These are phyloP conservation scores for Lophura swinhoii DNA, from an alignment of 2,797 vertebrate species.

Conservation along the genomic window DNA sequence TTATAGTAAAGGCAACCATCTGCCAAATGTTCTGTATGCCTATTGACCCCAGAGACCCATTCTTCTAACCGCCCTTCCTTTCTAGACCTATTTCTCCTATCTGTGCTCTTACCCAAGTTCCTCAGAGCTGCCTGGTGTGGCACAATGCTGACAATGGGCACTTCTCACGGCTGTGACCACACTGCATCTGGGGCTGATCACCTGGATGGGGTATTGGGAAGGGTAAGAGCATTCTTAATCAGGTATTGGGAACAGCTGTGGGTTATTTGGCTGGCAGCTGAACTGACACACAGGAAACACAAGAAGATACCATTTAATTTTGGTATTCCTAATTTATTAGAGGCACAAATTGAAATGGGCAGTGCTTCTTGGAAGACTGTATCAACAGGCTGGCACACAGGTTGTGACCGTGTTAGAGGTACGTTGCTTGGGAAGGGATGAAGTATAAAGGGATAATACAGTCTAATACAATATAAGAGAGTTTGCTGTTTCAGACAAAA, in stretches of 20 bases:
- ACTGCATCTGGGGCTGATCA: neutral
- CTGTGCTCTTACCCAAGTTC: neutral
- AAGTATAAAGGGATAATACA: constrained; percentile 10
- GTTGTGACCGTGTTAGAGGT: neutral
- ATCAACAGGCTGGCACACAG: neutral
- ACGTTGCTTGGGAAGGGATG: neutral
- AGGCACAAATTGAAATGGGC: neutral
- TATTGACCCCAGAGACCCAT: neutral
- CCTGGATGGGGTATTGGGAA: fast-evolving
- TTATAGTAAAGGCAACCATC: neutral
- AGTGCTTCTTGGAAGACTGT: neutral
- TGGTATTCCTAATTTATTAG: constrained; percentile 27
- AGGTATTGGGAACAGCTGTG: neutral
- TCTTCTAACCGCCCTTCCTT: neutral
- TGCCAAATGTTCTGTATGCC: neutral
- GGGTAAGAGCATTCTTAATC: neutral
- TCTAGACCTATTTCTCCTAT: neutral
- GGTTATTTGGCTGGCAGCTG: neutral
- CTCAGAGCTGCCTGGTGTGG: neutral
- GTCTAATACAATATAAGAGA: neutral
- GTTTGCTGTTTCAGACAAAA: neutral
- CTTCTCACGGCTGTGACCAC: neutral
- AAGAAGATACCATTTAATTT: neutral
- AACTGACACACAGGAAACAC: neutral
- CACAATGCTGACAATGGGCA: neutral